These are phyloP conservation scores for Tinamus guttatus DNA, from an alignment of 2,113 vertebrate genomes.

Conservation along the genomic window DNA sequence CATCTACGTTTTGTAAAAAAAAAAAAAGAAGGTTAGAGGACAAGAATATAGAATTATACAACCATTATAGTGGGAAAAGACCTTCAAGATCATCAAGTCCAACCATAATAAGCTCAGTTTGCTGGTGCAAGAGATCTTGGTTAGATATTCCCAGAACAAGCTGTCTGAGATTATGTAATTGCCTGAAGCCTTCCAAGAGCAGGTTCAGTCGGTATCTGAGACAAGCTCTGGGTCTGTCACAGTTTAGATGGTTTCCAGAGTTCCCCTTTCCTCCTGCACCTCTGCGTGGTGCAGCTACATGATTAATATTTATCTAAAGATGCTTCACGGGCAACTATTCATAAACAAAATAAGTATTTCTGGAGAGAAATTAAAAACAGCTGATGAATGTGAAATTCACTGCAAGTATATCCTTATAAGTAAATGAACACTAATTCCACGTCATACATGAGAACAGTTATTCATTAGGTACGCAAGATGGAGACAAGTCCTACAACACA, in stretches of 20 bases:
- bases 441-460: neutral
- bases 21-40: neutral
- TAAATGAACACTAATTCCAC: neutral
- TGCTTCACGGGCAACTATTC: neutral
- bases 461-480: neutral
- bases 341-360: neutral
- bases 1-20: neutral
- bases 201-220: neutral
- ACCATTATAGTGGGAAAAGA: too few species aligned
- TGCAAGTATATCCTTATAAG: neutral
- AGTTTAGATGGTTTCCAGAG: neutral
- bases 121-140: neutral
- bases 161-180: rapidly evolving
- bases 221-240: neutral
- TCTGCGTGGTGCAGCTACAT: neutral
- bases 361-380: neutral
- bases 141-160: neutral
- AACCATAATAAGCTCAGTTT: neutral
- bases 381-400: neutral
- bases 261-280: neutral
- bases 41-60: neutral
- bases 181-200: neutral
- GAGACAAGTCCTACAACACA: neutral
- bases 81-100: too few species aligned
- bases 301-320: neutral